These are phyloP conservation scores for Trachelus iudaicus DNA, from an alignment of 2,888 invertebrate species.

Conservation along the genomic window DNA sequence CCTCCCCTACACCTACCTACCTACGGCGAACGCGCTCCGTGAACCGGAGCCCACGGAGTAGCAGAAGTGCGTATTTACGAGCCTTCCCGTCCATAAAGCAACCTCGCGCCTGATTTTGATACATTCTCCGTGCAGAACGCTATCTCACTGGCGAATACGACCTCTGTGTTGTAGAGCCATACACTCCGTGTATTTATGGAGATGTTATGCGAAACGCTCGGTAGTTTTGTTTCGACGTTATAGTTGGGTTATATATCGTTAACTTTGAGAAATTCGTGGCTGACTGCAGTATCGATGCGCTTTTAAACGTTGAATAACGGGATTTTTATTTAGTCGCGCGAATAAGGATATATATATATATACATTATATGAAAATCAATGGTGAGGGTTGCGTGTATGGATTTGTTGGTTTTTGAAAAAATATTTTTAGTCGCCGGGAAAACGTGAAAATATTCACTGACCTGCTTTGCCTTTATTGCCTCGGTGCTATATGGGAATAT, in stretches of 20 bases:
- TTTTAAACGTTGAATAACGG: not conserved
- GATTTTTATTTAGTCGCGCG: not conserved
- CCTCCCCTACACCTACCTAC: not conserved
- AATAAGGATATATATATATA: conserved; percentile 43
- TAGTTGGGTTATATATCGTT: not conserved
- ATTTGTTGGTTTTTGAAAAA: not conserved
- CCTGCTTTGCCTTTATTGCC: conserved; percentile 48
- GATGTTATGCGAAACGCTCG: conserved; percentile 47
- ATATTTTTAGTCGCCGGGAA: not conserved
- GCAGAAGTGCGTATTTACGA: conserved; percentile 67
- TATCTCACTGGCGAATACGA: conserved; percentile 67
- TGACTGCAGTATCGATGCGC: not conserved
- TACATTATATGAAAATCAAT: conserved; percentile 40
- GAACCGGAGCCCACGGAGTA: conserved; percentile 38
- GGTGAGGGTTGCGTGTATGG: not conserved
- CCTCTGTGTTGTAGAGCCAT: conserved; percentile 56
- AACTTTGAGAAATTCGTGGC: not conserved
- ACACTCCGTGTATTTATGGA: conserved; percentile 61
- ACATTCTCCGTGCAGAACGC: conserved; percentile 63
- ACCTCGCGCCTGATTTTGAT: conserved; percentile 67
- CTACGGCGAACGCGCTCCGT: not conserved
- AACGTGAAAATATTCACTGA: conserved; percentile 39
- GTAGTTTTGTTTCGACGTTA: conserved; percentile 41
- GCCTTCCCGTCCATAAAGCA: conserved; percentile 66
- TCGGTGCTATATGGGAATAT: conserved; percentile 45